Conservation (phyloP, 2,113 vertebrate genomes). For the Catharus minimus region DNA sequence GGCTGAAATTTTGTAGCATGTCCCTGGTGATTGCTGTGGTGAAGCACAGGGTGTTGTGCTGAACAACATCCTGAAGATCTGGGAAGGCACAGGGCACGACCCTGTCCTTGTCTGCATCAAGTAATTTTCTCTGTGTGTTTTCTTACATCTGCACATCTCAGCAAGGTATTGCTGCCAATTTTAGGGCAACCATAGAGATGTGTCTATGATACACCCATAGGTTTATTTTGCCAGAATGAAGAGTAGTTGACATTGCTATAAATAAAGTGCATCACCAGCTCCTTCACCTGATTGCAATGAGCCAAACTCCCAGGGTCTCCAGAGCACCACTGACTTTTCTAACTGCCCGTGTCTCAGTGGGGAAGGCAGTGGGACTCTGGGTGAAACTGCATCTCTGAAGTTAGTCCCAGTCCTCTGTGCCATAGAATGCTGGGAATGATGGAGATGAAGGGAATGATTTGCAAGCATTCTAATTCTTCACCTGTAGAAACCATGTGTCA, state of each 20-base stretch:
- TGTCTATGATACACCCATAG: not conserved
- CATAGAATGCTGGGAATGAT: not conserved
- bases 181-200: not conserved
- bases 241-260: not conserved
- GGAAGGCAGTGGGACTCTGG: not conserved
- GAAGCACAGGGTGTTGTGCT: not conserved
- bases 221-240: not conserved
- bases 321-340: not conserved
- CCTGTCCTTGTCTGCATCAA: not conserved
- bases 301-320: not conserved
- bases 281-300: not conserved
- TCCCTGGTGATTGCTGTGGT: not conserved
- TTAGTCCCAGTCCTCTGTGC: not conserved
- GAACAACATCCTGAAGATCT: not conserved
- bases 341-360: not conserved
- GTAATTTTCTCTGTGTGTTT: not conserved
- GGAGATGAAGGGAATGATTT: not conserved
- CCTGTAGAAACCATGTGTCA: not conserved
- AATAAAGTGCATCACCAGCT: not conserved
- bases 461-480: not conserved
- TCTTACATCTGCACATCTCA: not conserved
- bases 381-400: not conserved
- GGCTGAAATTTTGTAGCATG: not conserved
- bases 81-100: fast-evolving
- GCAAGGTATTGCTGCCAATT: not conserved